These are phyloP conservation scores for Columbina picui DNA, from an alignment of 2,113 vertebrate genomes.

Conservation along the genomic window DNA sequence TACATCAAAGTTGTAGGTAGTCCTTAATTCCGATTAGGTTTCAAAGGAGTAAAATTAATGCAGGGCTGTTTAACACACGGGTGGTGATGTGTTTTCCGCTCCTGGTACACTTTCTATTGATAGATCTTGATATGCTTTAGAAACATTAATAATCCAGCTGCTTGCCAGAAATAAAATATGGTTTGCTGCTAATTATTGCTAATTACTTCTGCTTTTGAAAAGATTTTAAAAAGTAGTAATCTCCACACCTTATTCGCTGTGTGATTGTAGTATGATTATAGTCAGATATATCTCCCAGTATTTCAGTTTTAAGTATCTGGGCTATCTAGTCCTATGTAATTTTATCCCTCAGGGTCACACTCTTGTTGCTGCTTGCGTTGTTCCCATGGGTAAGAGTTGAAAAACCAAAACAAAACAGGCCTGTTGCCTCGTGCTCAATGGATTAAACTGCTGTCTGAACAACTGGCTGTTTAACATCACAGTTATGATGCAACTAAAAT, in stretches of 20 bases:
- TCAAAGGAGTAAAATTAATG: conserved; percentile 8
- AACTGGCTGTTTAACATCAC: background rate
- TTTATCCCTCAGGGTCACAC: background rate
- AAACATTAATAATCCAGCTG: background rate
- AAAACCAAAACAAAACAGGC: rapidly evolving
- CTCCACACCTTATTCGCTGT: background rate
- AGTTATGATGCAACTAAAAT: background rate
- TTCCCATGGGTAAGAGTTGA: background rate
- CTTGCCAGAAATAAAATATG: background rate
- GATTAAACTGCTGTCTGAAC: background rate
- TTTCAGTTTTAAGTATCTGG: background rate
- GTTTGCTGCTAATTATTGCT: background rate
- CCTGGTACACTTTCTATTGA: background rate
- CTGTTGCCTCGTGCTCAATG: background rate
- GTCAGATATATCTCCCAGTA: background rate
- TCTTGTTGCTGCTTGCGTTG: background rate
- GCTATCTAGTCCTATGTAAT: background rate
- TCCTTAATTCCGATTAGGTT: background rate
- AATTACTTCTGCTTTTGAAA: background rate
- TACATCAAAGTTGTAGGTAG: conserved; percentile 46
- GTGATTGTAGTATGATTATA: background rate
- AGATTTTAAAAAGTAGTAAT: background rate
- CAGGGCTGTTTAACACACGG: background rate
- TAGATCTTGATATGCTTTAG: background rate
- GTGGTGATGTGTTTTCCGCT: background rate